A percentile compares a stretch with the other conserved stretches of the same genome.
Conservation (phyloP, 37 sponge, comb jelly and placozoan genomes). For the Amphimedon queenslandica region DNA sequence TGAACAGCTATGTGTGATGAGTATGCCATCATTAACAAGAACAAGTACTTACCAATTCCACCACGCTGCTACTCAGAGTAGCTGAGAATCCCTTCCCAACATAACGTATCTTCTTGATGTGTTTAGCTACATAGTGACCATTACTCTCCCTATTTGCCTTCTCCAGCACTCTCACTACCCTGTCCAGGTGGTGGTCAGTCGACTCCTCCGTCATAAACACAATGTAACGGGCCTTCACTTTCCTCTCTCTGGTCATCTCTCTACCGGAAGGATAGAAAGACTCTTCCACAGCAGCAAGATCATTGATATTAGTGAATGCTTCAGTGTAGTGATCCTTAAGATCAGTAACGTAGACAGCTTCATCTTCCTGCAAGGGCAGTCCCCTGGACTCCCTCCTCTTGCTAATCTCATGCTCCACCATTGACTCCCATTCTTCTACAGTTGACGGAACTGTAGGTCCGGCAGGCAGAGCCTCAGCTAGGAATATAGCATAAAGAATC, state of each 20-base stretch:
- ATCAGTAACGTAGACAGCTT: neutral
- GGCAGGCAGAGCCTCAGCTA: too few relatives aligned
- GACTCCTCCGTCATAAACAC: constrained; percentile 38
- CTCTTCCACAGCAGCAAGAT: neutral
- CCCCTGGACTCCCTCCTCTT: neutral
- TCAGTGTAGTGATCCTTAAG: neutral
- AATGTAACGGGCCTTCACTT: constrained; percentile 64
- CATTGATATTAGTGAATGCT: neutral
- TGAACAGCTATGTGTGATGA: too few relatives aligned
- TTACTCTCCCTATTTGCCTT: constrained; percentile 33
- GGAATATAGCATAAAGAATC: too few relatives aligned
- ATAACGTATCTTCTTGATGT: constrained; percentile 34
- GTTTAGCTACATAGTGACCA: constrained; percentile 28
- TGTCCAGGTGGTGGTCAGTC: constrained; percentile 38
- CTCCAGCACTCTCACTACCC: constrained; percentile 32
- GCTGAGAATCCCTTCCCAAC: constrained; percentile 60
- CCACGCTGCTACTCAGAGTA: constrained; percentile 51
- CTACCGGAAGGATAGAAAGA: neutral
- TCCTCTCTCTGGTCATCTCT: neutral
- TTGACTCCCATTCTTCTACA: neutral
- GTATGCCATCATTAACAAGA: too few relatives aligned
- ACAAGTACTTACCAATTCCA: constrained; percentile 63
- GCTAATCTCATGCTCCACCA: neutral
- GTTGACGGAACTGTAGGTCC: too few relatives aligned
- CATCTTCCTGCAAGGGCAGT: neutral